Evolutionary conservation across 1,140 invertebrate species (phyloP), one percentile per base, ranked within the genome.

Genomic region (Euwallacea fornicatus): DNA sequence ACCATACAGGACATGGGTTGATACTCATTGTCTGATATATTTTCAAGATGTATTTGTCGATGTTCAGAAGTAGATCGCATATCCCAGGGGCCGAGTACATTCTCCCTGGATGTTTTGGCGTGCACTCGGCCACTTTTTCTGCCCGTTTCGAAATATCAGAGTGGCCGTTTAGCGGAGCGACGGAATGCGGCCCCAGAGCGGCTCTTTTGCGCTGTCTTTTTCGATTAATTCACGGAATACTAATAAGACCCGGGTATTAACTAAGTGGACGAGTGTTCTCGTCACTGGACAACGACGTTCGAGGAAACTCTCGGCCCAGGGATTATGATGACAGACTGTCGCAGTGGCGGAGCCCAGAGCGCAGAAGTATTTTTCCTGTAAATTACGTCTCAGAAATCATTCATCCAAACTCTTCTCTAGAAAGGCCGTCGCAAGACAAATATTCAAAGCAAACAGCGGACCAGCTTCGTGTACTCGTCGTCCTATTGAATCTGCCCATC

Each of bases 141-240:
- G 53, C 11, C 50, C 65, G 44, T 66, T 58, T 55, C 53, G 54
- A 66, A 66, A 66, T 66, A 58, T 66, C 55, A n/a, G 54, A 55
- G 41, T 66, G 53, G 55, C 53, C 65, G 65, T 66, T 66, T 66
- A 66, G 54, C 54, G 65, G 21, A 13, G 41, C 7, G 42, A n/a
- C 33, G 43, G 65, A 66, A 66, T 66, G 65, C 65, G 55, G 50
- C 42, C 43, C 53, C 44, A 59, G 53, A 69, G 69, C 65, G 62
- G 71, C 68, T 68, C 76, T 75, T 78, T 78, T 78, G 74, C 71
- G 71, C 74, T 73, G 77, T 79, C 76, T 80, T 80, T 80, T 80
- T 78, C 76, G 78, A 80, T 80, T 80, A 80, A 80, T 80, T 80
- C 79, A 75, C 76, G 53, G 75, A 78, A 80, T 80, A 80, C 79